A percentile compares a stretch with the other conserved stretches of the same genome.
Evolutionary conservation across 2,888 invertebrate genomes (phyloP).

Genomic region (Phalera bucephala): DNA sequence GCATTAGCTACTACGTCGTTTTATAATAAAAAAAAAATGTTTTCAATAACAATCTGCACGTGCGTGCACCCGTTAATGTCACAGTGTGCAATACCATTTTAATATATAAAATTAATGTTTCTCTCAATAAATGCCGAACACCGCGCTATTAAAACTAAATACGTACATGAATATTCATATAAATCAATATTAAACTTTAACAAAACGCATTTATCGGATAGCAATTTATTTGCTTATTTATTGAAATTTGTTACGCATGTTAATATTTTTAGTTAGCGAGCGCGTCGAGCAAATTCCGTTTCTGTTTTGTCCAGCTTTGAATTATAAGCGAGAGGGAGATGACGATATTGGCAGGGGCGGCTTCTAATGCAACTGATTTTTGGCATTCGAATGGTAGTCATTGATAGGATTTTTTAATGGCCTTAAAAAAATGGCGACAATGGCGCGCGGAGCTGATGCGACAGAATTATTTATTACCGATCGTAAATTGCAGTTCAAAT

Average conservation of each 20-base stretch:
- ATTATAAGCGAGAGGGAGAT: constrained; percentile 52
- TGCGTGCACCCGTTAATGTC: constrained; percentile 35
- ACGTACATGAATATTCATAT: constrained; percentile 80
- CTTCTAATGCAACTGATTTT: constrained; percentile 62
- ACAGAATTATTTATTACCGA: constrained; percentile 71
- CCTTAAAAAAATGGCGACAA: constrained; percentile 76
- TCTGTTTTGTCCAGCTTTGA: constrained; percentile 38
- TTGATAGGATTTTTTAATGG: constrained; percentile 80
- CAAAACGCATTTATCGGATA: constrained; percentile 73
- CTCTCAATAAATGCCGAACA: constrained; percentile 50
- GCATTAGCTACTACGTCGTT: neutral
- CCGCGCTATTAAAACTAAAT: constrained; percentile 55
- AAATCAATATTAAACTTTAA: constrained; percentile 75
- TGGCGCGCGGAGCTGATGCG: constrained; percentile 63
- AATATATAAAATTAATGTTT: constrained; percentile 48
- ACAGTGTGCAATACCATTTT: constrained; percentile 47
- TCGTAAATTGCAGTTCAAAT: constrained; percentile 78
- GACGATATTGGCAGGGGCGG: constrained; percentile 36
- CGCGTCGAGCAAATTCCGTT: constrained; percentile 47
- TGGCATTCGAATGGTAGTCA: constrained; percentile 64
- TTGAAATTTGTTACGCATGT: constrained; percentile 78
- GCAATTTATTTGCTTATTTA: constrained; percentile 81
- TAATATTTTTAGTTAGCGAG: constrained; percentile 56
- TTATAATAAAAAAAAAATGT: no score
- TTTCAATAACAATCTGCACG: constrained; percentile 39